Evolutionary conservation across 2,888 invertebrate species (phyloP).

Genomic region (Hirtodrosophila confusa): DNA sequence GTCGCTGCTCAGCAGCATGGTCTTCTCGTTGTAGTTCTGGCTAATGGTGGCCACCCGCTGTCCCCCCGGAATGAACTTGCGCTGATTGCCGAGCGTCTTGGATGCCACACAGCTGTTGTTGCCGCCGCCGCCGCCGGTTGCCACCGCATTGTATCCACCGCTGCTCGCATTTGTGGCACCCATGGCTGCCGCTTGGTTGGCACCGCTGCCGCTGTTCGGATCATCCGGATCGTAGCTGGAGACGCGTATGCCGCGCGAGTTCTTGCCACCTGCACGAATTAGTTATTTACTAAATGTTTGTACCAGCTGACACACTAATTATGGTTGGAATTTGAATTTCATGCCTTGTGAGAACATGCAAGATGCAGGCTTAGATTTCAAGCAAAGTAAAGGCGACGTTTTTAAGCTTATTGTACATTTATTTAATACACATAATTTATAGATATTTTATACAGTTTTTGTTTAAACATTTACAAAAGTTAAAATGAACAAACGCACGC

Average conservation of each 20-base stretch:
- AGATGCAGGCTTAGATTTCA: slow-evolving; percentile 32
- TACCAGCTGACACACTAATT: slow-evolving; percentile 8
- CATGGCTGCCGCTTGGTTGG: slow-evolving; percentile 36
- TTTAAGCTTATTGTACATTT: slow-evolving; percentile 74
- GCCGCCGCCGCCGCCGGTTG: slow-evolving; percentile 39
- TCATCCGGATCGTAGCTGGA: slow-evolving; percentile 89
- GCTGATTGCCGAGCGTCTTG: slow-evolving; percentile 84
- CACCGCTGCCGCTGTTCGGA: slow-evolving; percentile 81
- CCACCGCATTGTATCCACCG: slow-evolving; percentile 79
- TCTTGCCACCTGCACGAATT: slow-evolving; percentile 86
- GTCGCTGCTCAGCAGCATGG: slow-evolving; percentile 97
- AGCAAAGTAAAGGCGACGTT: slow-evolving; percentile 37
- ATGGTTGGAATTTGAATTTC: slow-evolving; percentile 15
- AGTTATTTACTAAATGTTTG: slow-evolving; percentile 42
- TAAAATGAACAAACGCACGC: slow-evolving; percentile 26
- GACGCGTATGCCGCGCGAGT: slow-evolving; percentile 88
- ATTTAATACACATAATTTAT: slow-evolving; percentile 61
- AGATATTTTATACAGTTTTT: slow-evolving; percentile 64
- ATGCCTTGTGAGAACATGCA: slow-evolving; percentile 56
- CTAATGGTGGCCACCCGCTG: slow-evolving; percentile 92
- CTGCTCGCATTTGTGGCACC: slow-evolving; percentile 67
- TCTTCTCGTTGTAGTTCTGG: slow-evolving; percentile 97
- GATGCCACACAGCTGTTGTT: slow-evolving; percentile 84
- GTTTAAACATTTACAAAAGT: slow-evolving; percentile 73
- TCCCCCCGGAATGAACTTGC: slow-evolving; percentile 87